These are phyloP conservation scores for Puntigrus tetrazona DNA, from an alignment of 2,113 vertebrate genomes.

Conservation along the genomic window DNA sequence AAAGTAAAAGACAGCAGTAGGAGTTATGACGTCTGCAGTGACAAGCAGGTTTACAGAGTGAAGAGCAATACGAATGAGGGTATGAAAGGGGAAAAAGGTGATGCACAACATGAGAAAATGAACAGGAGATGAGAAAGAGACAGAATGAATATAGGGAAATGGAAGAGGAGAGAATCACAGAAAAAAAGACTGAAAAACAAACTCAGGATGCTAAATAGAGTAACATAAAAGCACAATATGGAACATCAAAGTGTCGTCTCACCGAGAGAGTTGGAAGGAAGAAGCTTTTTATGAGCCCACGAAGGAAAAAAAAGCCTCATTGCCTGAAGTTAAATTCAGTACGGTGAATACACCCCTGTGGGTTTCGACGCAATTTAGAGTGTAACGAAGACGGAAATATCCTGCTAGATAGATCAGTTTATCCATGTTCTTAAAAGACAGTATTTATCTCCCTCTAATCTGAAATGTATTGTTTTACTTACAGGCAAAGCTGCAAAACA, in stretches of 20 bases:
- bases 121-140: constrained; percentile 33
- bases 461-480: constrained; percentile 1
- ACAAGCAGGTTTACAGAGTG: neutral
- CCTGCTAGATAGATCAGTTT: constrained; percentile 42
- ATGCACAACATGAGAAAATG: neutral
- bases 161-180: neutral
- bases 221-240: constrained; percentile 60
- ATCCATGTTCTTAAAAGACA: constrained; percentile 40
- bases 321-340: constrained; percentile 51
- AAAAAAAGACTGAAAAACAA: constrained; percentile 44
- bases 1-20: neutral
- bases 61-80: neutral
- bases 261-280: constrained; percentile 29
- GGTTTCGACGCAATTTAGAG: constrained; percentile 48
- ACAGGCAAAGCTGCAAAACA: neutral
- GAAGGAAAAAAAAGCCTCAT: constrained; percentile 40
- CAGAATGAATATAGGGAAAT: constrained; percentile 22
- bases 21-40: neutral
- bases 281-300: constrained; percentile 51
- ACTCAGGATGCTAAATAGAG: constrained; percentile 55
- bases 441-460: constrained; percentile 43
- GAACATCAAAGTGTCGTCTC: constrained; percentile 60
- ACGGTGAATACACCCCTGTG: constrained; percentile 42
- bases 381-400: constrained; percentile 42
- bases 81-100: constrained; percentile 24